A percentile compares a stretch with the other conserved stretches of the same genome.
Conservation (phyloP, 2,797 vertebrate genomes). For the Sphenodon punctatus region DNA sequence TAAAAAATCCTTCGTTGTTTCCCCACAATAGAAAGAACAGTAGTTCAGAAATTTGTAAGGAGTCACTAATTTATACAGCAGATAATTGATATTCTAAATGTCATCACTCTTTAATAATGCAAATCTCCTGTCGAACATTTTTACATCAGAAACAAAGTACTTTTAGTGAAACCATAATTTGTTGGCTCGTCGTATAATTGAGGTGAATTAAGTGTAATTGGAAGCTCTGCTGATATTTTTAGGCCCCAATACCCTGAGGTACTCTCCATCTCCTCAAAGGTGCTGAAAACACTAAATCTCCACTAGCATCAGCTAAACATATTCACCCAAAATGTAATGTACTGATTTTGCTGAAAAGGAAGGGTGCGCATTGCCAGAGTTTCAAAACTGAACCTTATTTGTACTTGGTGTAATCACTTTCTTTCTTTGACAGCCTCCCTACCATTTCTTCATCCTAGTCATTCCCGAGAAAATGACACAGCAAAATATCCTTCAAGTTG, state of each 20-base stretch:
- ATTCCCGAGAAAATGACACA: background rate
- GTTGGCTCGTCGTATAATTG: constrained; percentile 12
- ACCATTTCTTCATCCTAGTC: background rate
- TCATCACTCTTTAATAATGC: fast-evolving
- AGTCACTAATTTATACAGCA: background rate
- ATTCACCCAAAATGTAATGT: constrained; percentile 34
- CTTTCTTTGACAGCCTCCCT: background rate
- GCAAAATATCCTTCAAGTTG: background rate
- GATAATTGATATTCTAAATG: background rate
- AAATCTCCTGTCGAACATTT: background rate
- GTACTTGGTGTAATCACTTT: background rate
- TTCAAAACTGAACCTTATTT: background rate
- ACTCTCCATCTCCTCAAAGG: constrained; percentile 36
- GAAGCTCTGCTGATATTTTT: constrained; percentile 42
- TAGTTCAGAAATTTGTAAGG: background rate
- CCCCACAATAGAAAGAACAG: background rate
- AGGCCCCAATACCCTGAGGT: background rate
- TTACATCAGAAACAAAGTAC: constrained; percentile 21
- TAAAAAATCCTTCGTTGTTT: background rate
- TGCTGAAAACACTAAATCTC: constrained; percentile 34
- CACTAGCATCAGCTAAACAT: constrained; percentile 46
- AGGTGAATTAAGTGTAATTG: constrained; percentile 55
- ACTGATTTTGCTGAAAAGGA: background rate
- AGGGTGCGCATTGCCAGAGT: background rate
- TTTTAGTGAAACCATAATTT: background rate